Percentiles rank a stretch among this genome's conserved stretches.
phyloP scores from a whole-genome alignment of 2,888 invertebrate species.

The Zele albiditarsus region DNA sequence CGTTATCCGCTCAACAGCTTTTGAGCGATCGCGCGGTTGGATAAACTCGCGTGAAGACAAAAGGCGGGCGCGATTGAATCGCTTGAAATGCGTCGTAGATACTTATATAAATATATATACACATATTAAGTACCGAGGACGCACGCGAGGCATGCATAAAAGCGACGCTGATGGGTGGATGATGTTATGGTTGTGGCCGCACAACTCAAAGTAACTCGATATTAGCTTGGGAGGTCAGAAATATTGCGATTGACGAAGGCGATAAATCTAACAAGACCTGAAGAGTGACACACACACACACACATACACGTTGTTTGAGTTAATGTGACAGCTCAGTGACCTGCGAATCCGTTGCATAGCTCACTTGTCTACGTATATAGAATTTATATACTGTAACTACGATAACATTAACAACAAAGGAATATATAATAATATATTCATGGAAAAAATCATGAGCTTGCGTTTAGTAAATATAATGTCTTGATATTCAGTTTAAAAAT shows the following conservation, averaged over 20 bases:
- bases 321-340: constrained; percentile 71
- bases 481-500: too few species aligned
- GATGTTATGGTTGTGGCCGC: constrained; percentile 48
- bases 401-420: not conserved
- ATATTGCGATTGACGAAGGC: constrained; percentile 68
- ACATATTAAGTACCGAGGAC: constrained; percentile 28
- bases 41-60: constrained; percentile 41
- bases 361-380: constrained; percentile 49
- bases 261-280: constrained; percentile 67
- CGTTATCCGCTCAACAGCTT: constrained; percentile 36
- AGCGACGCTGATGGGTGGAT: constrained; percentile 49
- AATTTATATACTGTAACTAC: constrained; percentile 13
- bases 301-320: constrained; percentile 65
- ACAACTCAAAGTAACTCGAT: constrained; percentile 65
- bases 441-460: not conserved
- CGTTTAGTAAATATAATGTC: too few species aligned
- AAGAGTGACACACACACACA: constrained; percentile 23
- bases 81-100: constrained; percentile 15
- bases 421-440: not conserved
- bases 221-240: constrained; percentile 68
- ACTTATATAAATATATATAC: not conserved
- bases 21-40: constrained; percentile 40
- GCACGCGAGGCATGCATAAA: constrained; percentile 42
- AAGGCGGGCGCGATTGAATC: constrained; percentile 19
- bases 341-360: constrained; percentile 72